Percentiles rank a stretch among this genome's conserved stretches.
Evolutionary conservation across 2,797 vertebrate species (phyloP).

Genomic region (Mormyrus proboscirostris): DNA sequence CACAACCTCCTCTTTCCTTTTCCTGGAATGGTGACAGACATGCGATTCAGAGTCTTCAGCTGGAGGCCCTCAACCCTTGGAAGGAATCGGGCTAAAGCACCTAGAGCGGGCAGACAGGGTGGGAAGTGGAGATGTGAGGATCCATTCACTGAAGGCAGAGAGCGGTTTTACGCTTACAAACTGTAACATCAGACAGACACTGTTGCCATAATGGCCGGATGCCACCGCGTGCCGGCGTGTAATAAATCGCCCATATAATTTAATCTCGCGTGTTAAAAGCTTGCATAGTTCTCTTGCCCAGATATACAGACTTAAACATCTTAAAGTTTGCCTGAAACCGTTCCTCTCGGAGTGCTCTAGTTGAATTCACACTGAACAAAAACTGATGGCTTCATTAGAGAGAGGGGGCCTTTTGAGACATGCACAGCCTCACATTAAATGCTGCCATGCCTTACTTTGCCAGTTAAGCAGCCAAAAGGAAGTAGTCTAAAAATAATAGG

Average conservation of each 20-base stretch:
- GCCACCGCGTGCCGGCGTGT: neutral
- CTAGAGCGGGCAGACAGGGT: neutral
- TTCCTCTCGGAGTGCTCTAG: neutral
- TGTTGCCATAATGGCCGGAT: neutral
- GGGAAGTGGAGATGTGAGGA: neutral
- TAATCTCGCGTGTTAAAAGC: neutral
- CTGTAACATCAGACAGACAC: neutral
- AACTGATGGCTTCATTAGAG: neutral
- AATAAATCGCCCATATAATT: neutral
- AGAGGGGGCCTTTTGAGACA: neutral
- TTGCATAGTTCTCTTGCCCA: neutral
- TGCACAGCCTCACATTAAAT: neutral
- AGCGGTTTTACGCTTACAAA: neutral
- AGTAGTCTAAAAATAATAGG: neutral
- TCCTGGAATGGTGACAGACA: slow-evolving; percentile 7
- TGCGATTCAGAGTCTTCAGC: neutral
- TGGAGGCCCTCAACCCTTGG: neutral
- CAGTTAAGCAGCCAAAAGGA: neutral
- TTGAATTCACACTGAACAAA: neutral
- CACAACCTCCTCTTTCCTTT: neutral
- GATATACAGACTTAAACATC: neutral
- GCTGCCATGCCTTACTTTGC: neutral
- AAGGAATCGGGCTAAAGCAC: neutral
- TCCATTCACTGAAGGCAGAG: neutral
- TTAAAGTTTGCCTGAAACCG: neutral